These are phyloP conservation scores for Corvus moneduloides DNA, from an alignment of 2,113 vertebrate genomes.

Conservation along the genomic window DNA sequence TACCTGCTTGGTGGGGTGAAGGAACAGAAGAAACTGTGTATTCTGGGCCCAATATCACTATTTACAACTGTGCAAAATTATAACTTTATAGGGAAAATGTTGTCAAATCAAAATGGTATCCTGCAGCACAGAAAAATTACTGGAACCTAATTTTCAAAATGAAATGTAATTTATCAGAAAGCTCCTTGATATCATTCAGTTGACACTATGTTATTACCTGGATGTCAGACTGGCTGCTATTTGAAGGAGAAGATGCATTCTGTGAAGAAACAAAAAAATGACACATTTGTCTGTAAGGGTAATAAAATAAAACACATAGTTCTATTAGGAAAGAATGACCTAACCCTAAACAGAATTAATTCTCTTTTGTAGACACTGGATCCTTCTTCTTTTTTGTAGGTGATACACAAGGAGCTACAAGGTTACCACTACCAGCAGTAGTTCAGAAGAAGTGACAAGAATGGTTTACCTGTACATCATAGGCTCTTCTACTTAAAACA, in stretches of 20 bases:
- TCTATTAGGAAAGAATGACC: background rate
- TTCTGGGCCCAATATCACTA: background rate
- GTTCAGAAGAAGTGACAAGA: background rate
- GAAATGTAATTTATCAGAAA: background rate
- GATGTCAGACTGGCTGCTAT: background rate
- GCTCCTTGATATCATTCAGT: background rate
- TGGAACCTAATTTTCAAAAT: background rate
- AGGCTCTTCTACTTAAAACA: background rate
- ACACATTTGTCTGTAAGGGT: background rate
- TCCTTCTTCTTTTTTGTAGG: background rate
- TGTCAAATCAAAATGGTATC: background rate
- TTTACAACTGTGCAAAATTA: background rate
- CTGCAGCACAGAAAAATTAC: background rate
- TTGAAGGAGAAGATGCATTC: slow-evolving; percentile 51
- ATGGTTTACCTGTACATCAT: slow-evolving; percentile 36
- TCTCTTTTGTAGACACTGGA: background rate
- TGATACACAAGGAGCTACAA: background rate
- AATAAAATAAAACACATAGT: background rate
- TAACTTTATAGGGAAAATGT: background rate
- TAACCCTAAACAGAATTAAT: background rate
- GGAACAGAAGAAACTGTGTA: background rate
- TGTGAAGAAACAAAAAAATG: background rate
- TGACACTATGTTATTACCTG: slow-evolving; percentile 33
- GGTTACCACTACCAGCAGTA: background rate
- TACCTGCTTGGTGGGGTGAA: background rate